Evolutionary conservation across 2,888 invertebrate genomes (phyloP).

Genomic region (Brachylomia viminalis): DNA sequence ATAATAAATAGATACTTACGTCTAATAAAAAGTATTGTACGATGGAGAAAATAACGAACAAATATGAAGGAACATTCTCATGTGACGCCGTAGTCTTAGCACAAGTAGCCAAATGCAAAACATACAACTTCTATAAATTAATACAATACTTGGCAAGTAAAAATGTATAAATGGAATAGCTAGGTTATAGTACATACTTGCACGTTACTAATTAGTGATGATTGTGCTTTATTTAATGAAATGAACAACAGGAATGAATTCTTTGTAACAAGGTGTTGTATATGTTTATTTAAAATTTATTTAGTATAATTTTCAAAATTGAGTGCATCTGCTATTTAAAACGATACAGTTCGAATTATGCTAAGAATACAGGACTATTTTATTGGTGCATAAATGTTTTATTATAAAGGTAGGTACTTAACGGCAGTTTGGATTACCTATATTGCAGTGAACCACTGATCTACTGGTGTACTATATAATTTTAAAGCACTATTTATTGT

Average conservation of each 20-base stretch:
- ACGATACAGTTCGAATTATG: constrained; percentile 61
- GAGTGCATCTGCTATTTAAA: constrained; percentile 70
- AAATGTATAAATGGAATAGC: constrained; percentile 75
- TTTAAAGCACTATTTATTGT: constrained; percentile 89
- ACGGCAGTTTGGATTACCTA: constrained; percentile 65
- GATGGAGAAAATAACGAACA: constrained; percentile 75
- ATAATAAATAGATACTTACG: constrained; percentile 85
- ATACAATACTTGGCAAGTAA: constrained; percentile 84
- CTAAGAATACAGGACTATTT: constrained; percentile 56
- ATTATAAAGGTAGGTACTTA: constrained; percentile 58
- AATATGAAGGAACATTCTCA: constrained; percentile 84
- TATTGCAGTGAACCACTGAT: constrained; percentile 62
- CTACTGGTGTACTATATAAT: constrained; percentile 72
- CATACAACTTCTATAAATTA: constrained; percentile 72
- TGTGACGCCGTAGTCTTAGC: constrained; percentile 77
- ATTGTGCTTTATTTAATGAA: constrained; percentile 43
- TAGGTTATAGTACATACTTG: constrained; percentile 54
- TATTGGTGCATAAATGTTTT: constrained; percentile 44
- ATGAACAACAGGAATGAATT: constrained; percentile 70
- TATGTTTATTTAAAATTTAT: constrained; percentile 49
- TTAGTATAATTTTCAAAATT: constrained; percentile 60
- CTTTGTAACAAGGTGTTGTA: constrained; percentile 59
- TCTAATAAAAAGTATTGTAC: constrained; percentile 73
- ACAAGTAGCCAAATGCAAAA: constrained; percentile 76
- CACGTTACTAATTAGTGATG: constrained; percentile 51